These are phyloP conservation scores for Pagrus major DNA, from an alignment of 2,113 vertebrate species.

Conservation along the genomic window DNA sequence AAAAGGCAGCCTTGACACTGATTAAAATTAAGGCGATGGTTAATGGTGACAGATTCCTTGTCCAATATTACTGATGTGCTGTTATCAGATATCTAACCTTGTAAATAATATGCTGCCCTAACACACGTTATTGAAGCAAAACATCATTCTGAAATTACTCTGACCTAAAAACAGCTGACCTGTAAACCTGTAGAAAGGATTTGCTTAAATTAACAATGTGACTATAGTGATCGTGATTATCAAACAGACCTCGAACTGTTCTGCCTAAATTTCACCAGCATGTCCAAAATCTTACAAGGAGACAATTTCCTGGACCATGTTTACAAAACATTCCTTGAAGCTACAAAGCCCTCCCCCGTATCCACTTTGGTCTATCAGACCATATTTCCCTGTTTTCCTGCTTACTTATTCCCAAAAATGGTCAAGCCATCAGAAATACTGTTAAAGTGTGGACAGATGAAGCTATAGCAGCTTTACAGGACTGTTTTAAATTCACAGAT, in stretches of 20 bases:
- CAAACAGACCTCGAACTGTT: background rate
- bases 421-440: too few species aligned
- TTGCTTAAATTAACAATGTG: background rate
- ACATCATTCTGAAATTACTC: background rate
- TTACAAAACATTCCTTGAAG: too few species aligned
- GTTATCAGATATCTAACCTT: background rate
- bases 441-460: too few species aligned
- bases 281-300: too few species aligned
- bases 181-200: background rate
- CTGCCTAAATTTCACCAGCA: too few species aligned
- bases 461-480: too few species aligned
- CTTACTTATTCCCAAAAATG: too few species aligned
- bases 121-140: background rate
- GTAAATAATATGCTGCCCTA: background rate
- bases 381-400: too few species aligned
- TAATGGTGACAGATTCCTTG: background rate
- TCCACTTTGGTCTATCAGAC: too few species aligned
- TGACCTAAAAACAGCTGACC: background rate
- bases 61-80: conserved; percentile 7
- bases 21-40: background rate
- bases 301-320: too few species aligned
- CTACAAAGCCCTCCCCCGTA: too few species aligned
- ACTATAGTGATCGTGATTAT: background rate
- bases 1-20: conserved; percentile 41
- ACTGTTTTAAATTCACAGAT: too few species aligned